A percentile compares a stretch with the other conserved stretches of the same genome.
These are phyloP conservation scores for Molossus molossus DNA, from an alignment of 2,797 vertebrate genomes.

Conservation along the genomic window DNA sequence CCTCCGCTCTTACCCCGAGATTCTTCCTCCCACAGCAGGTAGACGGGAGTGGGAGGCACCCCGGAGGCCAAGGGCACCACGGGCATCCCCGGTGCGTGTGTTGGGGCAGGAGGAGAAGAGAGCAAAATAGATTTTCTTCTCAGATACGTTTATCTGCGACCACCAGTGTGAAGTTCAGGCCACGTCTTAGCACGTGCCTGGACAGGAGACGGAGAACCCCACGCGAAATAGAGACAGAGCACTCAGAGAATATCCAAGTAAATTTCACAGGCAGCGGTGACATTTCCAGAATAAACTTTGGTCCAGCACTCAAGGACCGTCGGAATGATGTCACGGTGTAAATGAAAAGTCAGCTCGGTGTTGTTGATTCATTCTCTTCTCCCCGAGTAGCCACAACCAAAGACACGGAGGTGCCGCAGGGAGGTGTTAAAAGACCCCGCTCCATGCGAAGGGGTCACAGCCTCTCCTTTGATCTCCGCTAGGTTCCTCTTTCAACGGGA, in stretches of 20 bases:
- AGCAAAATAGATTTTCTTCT: conserved; percentile 35
- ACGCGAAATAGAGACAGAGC: neutral
- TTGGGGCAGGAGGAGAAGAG: neutral
- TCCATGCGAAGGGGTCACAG: conserved; percentile 59
- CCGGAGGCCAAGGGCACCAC: neutral
- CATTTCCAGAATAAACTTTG: conserved; percentile 81
- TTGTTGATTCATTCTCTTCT: conserved; percentile 77
- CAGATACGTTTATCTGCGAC: neutral
- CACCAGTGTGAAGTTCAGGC: neutral
- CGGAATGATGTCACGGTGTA: conserved; percentile 81
- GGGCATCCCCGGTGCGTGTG: neutral
- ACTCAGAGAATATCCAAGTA: conserved; percentile 72
- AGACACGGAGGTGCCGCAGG: neutral
- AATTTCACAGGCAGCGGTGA: conserved; percentile 80
- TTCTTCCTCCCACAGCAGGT: neutral
- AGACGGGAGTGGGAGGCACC: neutral
- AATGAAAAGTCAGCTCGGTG: conserved; percentile 76
- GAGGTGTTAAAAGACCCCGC: conserved; percentile 53
- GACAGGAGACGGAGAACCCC: neutral
- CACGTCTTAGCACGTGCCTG: conserved; percentile 34
- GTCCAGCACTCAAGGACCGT: conserved; percentile 77
- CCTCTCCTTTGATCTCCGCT: conserved; percentile 64
- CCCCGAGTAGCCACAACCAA: conserved; percentile 56
- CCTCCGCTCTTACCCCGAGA: neutral
- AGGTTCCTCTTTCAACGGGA: conserved; percentile 26